These are phyloP conservation scores for Ctenosaura bakeri DNA, from an alignment of 2,797 vertebrate species.

Conservation along the genomic window DNA sequence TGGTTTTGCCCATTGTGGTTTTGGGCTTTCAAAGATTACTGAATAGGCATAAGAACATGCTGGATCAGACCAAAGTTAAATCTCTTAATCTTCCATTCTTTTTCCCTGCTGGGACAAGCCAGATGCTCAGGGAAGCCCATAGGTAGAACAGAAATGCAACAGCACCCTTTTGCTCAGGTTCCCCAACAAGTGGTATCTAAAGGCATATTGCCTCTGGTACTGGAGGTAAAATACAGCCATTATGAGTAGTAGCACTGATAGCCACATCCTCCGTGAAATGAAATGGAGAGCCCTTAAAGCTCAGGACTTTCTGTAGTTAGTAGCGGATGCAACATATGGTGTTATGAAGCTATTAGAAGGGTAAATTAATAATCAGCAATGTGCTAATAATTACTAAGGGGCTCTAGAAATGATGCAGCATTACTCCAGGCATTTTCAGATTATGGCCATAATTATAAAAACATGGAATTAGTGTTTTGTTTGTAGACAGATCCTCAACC, in stretches of 20 bases:
- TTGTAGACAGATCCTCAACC: constrained; percentile 6
- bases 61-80: too few species aligned
- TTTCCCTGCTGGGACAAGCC: too few species aligned
- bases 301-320: background rate
- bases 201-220: too few species aligned
- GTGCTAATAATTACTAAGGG: background rate
- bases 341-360: background rate
- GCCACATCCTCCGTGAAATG: background rate
- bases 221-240: too few species aligned
- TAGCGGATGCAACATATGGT: background rate
- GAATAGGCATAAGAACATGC: too few species aligned
- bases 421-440: background rate
- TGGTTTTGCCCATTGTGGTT: background rate
- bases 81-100: too few species aligned
- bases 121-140: too few species aligned
- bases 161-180: too few species aligned
- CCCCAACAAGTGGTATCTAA: too few species aligned
- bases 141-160: too few species aligned
- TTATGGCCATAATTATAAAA: constrained; percentile 4
- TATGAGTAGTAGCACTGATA: too few species aligned
- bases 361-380: background rate
- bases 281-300: background rate
- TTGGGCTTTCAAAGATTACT: background rate
- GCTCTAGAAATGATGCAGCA: background rate
- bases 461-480: constrained; percentile 11